Base-by-base conservation (phyloP, 1,140 invertebrate species). In the Dufourea novaeangliae region DNA sequence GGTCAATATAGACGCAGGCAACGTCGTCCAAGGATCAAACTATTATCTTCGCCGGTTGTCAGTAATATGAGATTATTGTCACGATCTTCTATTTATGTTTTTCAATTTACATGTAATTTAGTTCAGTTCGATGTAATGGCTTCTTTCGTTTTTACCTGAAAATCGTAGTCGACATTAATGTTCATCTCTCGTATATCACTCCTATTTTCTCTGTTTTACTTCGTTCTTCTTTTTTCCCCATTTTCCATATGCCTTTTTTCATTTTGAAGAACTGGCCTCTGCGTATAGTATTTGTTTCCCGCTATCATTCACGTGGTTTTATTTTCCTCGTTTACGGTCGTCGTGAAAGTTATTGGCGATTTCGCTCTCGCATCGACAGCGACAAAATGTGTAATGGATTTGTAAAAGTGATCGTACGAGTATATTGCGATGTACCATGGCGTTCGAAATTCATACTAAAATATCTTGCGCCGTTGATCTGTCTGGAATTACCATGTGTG, bases 321-420 rank as follows among this genome's bases (percentile, higher is more conserved):
- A 34, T 57, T 75, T 50, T 44, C 14, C 32, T 32, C n/a, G 8
- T n/a, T 32, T 54, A 66, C 14, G 20, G 25, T 32, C 5, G 32
- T 29, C 22, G 34, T 25, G 46, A 66, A 74, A 74, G 46, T 66
- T 74, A 74, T 56, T 25, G 71, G 34, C 25, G 50, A 74, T 74
- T 74, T 74, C 61, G 61, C 34, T 41, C 63, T 66, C 46, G 61
- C n/a, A 66, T 56, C 71, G 50, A 32, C 39, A 17, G 61, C 62
- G 46, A 74, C 46, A 74, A 66, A 74, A 66, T 44, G 46, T 54
- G 71, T 37, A 50, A 56, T 54, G 61, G 61, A 56, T 74, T 56
- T 41, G 71, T 29, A 25, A 74, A 66, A 56, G 34, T 41, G 61
- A 39, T 74, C 44, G 27, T 27, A 20, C 25, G 37, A 22, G 37